A percentile compares a stretch with the other conserved stretches of the same genome.
phyloP scores from a whole-genome alignment of 2,797 vertebrate species.

The Mormyrus proboscirostris region DNA sequence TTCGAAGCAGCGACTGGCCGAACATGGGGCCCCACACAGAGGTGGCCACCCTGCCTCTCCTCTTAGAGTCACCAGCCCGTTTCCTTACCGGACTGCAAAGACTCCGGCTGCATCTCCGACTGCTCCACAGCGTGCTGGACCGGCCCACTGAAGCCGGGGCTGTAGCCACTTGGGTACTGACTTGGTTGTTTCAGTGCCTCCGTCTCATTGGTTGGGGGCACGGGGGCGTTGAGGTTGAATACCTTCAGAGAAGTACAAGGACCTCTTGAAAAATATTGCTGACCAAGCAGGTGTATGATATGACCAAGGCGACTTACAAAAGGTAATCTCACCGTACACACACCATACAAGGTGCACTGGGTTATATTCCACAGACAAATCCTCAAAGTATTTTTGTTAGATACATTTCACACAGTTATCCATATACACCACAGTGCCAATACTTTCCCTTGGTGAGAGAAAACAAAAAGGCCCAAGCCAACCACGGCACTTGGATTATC shows the following conservation, averaged over 20 bases:
- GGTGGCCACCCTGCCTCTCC: background rate
- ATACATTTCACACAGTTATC: background rate
- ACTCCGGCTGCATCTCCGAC: conserved; percentile 84
- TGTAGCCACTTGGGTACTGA: conserved; percentile 91
- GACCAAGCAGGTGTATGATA: background rate
- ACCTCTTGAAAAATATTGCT: background rate
- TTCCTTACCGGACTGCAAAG: conserved; percentile 82
- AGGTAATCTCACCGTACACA: background rate
- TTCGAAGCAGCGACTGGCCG: background rate
- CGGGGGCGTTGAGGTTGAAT: conserved; percentile 96
- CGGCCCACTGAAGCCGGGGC: conserved; percentile 82
- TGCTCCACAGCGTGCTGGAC: conserved; percentile 81
- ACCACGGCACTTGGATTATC: background rate
- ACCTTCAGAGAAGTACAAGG: conserved; percentile 59
- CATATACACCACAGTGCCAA: background rate
- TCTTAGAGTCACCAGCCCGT: background rate
- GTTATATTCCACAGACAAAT: background rate
- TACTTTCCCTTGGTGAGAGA: background rate
- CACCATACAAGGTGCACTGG: background rate
- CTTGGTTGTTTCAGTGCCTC: conserved; percentile 81
- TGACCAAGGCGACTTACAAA: background rate
- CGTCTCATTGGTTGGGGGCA: conserved; percentile 87
- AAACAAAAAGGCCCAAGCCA: background rate
- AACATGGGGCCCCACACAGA: background rate
- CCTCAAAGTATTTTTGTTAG: background rate